Percentiles rank a stretch among this genome's conserved stretches.
phyloP scores from a whole-genome alignment of 1,140 invertebrate genomes.

The Palaemon carinicauda region DNA sequence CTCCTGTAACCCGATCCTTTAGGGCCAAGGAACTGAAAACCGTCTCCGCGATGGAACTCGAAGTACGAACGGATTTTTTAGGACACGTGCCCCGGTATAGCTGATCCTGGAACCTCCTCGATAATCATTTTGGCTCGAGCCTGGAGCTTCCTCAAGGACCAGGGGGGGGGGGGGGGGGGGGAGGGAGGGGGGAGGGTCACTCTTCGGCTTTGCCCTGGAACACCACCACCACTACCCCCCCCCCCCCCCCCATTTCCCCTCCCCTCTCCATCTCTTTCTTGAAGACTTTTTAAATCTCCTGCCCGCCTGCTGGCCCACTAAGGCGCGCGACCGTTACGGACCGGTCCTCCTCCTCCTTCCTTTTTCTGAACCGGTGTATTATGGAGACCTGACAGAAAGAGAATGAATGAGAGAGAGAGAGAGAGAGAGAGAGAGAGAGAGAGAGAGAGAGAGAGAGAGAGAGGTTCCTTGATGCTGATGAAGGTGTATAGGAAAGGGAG shows the following conservation, averaged over 20 bases:
- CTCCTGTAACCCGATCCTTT: too few species aligned
- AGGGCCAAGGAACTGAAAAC: too few species aligned
- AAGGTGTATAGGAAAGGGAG: not conserved
- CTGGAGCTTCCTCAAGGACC: too few species aligned
- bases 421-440: conserved; percentile 11
- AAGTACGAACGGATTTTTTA: too few species aligned
- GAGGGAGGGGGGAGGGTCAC: too few species aligned
- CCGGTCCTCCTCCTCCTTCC: not conserved
- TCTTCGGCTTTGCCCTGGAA: not conserved
- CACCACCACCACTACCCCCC: not conserved
- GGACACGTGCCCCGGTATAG: too few species aligned
- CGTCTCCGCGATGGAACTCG: too few species aligned
- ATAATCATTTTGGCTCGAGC: too few species aligned
- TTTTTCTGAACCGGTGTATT: conserved; percentile 22
- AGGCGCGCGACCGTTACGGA: conserved; percentile 34
- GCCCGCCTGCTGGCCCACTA: not conserved
- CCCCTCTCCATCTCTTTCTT: conserved; percentile 14
- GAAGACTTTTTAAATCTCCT: conserved; percentile 45
- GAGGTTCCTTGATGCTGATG: not conserved
- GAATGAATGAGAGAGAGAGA: not conserved
- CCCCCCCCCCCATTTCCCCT: not conserved
- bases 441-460: too few species aligned
- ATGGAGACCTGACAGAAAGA: not conserved
- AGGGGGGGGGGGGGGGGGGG: too few species aligned
- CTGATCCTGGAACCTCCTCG: too few species aligned